Conservation (phyloP, 2,888 invertebrate species). For the Lapara coniferarum region DNA sequence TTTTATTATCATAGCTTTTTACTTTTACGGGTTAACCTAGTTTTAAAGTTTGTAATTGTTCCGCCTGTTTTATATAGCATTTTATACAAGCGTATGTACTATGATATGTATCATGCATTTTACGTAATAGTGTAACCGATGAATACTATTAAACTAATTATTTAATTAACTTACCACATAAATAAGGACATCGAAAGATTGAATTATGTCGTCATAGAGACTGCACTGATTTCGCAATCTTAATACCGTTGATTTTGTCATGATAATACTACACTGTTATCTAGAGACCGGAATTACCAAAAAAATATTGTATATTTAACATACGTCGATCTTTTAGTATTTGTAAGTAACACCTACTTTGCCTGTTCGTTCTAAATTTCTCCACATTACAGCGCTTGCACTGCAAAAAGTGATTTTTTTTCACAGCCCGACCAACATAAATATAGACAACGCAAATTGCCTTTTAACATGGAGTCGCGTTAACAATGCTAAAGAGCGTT, state of each 20-base stretch:
- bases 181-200: too few species aligned
- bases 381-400: background rate
- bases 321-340: background rate
- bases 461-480: slow-evolving; percentile 30
- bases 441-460: slow-evolving; percentile 30
- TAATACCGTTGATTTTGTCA: too few species aligned
- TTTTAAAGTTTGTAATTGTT: slow-evolving; percentile 2
- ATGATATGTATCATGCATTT: background rate
- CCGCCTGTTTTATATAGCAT: background rate
- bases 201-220: too few species aligned
- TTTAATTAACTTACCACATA: too few species aligned
- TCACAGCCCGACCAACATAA: slow-evolving; percentile 26
- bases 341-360: background rate
- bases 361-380: background rate
- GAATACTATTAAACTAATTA: background rate
- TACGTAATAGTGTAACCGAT: background rate
- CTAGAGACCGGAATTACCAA: too few species aligned
- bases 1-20: slow-evolving; percentile 1
- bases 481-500: slow-evolving; percentile 29
- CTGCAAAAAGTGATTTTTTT: slow-evolving; percentile 7
- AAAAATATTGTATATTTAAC: too few species aligned
- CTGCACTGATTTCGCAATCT: too few species aligned
- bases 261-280: too few species aligned
- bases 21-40: slow-evolving; percentile 15
- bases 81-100: background rate